Evolutionary conservation across 2,797 vertebrate species (phyloP).

Genomic region (Morus bassanus): DNA sequence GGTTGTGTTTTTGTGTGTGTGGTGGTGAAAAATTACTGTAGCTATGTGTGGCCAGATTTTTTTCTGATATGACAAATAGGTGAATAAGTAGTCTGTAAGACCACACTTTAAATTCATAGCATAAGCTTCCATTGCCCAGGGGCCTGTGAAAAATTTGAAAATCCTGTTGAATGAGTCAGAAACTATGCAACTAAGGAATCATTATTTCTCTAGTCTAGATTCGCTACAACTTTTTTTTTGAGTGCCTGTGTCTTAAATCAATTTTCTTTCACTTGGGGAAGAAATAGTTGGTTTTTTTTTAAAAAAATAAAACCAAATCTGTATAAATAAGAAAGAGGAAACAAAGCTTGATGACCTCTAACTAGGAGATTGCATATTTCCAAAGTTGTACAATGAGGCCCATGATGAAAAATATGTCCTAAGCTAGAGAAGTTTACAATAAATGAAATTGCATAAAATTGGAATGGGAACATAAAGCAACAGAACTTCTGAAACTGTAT

Average conservation of each 20-base stretch:
- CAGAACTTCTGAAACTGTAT: background rate
- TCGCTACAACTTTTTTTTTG: background rate
- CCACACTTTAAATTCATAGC: background rate
- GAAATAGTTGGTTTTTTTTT: background rate
- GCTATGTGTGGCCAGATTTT: background rate
- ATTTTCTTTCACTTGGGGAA: background rate
- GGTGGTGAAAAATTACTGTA: background rate
- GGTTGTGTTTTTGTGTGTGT: background rate
- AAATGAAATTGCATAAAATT: background rate
- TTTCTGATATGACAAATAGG: background rate
- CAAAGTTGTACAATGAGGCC: background rate
- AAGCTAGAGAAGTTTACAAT: background rate
- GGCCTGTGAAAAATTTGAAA: background rate
- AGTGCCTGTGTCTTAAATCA: background rate
- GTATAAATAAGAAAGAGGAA: background rate
- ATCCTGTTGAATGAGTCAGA: background rate
- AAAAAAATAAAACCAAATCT: background rate
- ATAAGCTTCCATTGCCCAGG: background rate
- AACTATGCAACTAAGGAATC: background rate
- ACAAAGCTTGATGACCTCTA: background rate
- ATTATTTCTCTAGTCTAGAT: background rate
- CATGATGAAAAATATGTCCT: background rate
- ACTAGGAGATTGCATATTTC: background rate
- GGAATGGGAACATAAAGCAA: background rate
- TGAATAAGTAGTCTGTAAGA: background rate